Percentiles rank a stretch among this genome's conserved stretches.
These are phyloP conservation scores for Brachyistius frenatus DNA, from an alignment of 2,113 vertebrate genomes.

Conservation along the genomic window DNA sequence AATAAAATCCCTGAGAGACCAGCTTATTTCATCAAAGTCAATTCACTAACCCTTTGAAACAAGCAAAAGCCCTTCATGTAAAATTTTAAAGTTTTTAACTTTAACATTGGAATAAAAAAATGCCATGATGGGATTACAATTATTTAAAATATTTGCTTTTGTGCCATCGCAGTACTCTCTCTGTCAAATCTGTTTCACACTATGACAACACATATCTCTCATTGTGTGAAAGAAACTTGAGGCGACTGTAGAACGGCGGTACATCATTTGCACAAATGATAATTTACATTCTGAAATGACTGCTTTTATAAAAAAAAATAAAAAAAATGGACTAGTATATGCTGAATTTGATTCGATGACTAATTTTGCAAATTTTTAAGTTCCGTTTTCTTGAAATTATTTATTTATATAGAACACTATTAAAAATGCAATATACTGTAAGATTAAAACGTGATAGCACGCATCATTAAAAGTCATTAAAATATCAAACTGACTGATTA, in stretches of 20 bases:
- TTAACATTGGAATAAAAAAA: background rate
- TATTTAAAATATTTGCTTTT: background rate
- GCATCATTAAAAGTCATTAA: background rate
- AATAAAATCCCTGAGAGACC: background rate
- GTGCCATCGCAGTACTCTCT: background rate
- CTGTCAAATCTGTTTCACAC: background rate
- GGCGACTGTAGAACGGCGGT: too few species aligned
- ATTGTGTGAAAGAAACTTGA: too few species aligned
- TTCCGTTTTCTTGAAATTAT: background rate
- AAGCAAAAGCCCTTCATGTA: background rate
- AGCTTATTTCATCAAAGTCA: conserved; percentile 20
- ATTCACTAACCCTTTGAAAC: conserved; percentile 21
- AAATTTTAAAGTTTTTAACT: background rate
- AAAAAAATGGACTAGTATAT: too few species aligned
- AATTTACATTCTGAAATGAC: background rate
- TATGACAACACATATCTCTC: background rate
- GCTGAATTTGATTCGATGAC: background rate
- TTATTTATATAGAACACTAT: too few species aligned
- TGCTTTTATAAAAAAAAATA: too few species aligned
- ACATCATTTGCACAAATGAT: background rate
- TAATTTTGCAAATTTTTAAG: background rate
- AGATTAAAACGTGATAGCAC: too few species aligned
- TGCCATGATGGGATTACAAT: background rate
- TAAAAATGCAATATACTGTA: too few species aligned
- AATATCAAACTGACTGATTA: background rate